A percentile compares a stretch with the other conserved stretches of the same genome.
Conservation (phyloP, 2,797 vertebrate genomes). For the Malurus leucopterus region DNA sequence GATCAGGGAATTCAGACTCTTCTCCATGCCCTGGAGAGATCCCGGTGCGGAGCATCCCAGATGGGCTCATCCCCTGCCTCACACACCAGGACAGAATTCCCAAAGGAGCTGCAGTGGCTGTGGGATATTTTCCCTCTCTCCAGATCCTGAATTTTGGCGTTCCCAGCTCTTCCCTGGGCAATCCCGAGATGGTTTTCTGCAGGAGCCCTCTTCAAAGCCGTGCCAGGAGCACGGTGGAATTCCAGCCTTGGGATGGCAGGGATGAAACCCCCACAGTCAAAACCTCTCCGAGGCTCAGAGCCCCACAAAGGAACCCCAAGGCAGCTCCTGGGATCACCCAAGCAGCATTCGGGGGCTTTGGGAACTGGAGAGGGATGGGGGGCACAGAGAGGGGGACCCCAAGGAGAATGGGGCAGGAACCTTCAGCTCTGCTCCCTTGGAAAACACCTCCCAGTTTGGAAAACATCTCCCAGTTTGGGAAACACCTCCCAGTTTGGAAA, state of each 20-base stretch:
- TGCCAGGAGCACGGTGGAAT: background rate
- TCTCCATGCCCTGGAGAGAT: background rate
- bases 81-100: background rate
- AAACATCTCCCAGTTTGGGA: background rate
- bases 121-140: background rate
- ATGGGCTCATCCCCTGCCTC: background rate
- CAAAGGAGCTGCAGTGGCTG: accelerated
- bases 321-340: background rate
- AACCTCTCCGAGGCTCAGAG: background rate
- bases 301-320: background rate
- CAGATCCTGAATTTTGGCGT: accelerated
- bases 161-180: background rate
- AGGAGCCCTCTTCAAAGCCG: background rate
- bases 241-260: background rate
- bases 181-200: background rate
- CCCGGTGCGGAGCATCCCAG: background rate
- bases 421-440: background rate
- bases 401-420: background rate
- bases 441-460: too few species aligned
- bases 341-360: background rate
- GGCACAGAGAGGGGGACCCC: background rate
- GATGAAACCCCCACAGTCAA: background rate
- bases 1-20: background rate
- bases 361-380: background rate
- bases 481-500: background rate